Conservation (phyloP, 2,113 vertebrate genomes). For the Mastomys natalensis region DNA sequence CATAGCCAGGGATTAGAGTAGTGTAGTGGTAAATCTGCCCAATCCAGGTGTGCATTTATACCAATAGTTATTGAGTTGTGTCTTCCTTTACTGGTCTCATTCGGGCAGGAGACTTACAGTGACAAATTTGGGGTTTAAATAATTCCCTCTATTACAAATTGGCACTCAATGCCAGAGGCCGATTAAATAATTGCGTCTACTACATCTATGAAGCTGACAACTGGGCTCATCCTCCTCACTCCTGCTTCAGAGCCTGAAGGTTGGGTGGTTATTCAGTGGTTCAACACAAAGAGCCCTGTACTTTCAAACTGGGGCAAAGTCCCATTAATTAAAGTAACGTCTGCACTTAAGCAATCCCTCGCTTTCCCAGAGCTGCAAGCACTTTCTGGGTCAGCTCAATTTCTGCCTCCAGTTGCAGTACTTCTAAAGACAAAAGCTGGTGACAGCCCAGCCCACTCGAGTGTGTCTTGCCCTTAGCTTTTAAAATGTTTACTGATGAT, state of each 20-base stretch:
- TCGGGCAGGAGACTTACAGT: no score
- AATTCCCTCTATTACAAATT: no score
- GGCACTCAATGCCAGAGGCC: no score
- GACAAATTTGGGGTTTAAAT: no score
- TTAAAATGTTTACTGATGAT: constrained; percentile 26
- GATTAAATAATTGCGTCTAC: no score
- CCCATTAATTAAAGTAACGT: constrained; percentile 68
- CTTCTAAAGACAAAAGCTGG: neutral
- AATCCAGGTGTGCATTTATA: no score
- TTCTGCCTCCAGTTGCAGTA: constrained; percentile 30
- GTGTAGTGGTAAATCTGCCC: no score
- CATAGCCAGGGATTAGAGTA: no score
- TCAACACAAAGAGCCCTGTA: neutral
- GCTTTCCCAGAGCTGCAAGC: neutral
- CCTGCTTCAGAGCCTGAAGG: neutral
- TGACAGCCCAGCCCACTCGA: neutral
- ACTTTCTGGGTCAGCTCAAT: constrained; percentile 57
- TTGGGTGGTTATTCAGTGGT: neutral
- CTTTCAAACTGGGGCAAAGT: neutral
- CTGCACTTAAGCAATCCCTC: neutral
- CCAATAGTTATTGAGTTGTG: no score
- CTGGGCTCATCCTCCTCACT: neutral
- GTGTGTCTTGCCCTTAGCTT: neutral
- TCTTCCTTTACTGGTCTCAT: no score
- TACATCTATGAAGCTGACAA: neutral